phyloP scores from a whole-genome alignment of 2,113 vertebrate species.

The Psephotus haematonotus region DNA sequence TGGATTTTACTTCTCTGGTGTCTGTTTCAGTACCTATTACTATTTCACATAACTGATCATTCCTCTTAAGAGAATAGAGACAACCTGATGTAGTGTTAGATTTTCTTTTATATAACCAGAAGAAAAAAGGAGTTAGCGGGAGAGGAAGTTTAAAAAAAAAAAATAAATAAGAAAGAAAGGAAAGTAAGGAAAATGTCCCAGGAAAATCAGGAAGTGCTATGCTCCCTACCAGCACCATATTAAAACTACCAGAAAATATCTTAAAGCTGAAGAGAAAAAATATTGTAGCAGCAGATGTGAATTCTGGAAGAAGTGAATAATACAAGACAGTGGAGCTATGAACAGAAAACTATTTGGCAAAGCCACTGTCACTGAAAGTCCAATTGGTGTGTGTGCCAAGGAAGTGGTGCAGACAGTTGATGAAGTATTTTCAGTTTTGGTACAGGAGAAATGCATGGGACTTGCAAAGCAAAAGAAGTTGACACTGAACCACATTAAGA shows the following conservation, averaged over 20 bases:
- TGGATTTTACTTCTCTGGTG: neutral
- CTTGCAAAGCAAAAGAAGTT: neutral
- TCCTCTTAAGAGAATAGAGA: neutral
- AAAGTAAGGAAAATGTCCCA: neutral
- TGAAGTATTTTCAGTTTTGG: neutral
- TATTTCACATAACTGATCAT: neutral
- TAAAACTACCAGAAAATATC: neutral
- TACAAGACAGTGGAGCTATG: neutral
- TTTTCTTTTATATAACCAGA: neutral
- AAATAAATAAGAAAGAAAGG: neutral
- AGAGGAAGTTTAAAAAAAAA: neutral
- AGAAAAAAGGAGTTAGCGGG: neutral
- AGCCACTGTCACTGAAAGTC: neutral
- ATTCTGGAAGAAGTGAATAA: neutral
- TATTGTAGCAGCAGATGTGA: neutral
- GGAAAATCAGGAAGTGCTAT: neutral
- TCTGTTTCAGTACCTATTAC: neutral
- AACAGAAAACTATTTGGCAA: neutral
- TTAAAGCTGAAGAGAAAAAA: neutral
- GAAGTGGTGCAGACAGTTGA: neutral
- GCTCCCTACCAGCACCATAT: neutral
- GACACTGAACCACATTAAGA: neutral
- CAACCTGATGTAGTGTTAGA: neutral
- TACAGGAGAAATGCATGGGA: neutral
- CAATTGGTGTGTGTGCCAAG: neutral